Evolutionary conservation across 2,797 vertebrate genomes (phyloP), one percentile per base, ranked within the genome.

Genomic region (Halcyon badia): DNA sequence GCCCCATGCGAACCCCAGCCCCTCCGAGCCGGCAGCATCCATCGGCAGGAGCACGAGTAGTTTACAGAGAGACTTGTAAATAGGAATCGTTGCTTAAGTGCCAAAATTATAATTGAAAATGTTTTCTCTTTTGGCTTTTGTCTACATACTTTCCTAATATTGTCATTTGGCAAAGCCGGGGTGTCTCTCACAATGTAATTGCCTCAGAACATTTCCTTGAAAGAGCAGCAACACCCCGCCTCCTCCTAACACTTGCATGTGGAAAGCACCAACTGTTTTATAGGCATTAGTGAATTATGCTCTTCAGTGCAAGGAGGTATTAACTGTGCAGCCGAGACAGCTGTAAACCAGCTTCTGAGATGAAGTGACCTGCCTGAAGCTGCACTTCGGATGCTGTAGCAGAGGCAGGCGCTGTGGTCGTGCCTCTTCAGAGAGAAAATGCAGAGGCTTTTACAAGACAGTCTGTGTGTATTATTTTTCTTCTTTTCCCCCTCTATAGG

Each of bases 161-260:
- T 90, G 94, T 97, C 94, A 90, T 77, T 96, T 95, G 95, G 96
- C 95, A 93, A 57, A 57, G 68, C 88, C 9, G 1, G 86, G 88
- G 80, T 33, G 86, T 96, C 94, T 96, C 93, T 95, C 93, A 57
- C 92, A 0, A 49, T 92, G 95, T 84, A 90, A 93, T 96, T 84
- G 77, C 96, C 20, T 2, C 94, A 83, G 94, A 96, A 92, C 94
- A 93, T 97, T 96, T 96, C 96, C 96, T 94, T 96, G 96, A 96
- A 83, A 87, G 96, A 92, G 83, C 92, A 66, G 94, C 81, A 82
- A 9, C 90, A 12, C 83, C 58, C 94, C 39, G 18, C 94, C 96
- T 96, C 83, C 90, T 96, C 88, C 94, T 89, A 30, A 49, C 94
- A 62, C 94, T 96, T 28, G 66, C 94, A 90, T 89, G 94, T 87